phyloP scores from a whole-genome alignment of 2,113 vertebrate genomes.

The Campylomormyrus numenius region DNA sequence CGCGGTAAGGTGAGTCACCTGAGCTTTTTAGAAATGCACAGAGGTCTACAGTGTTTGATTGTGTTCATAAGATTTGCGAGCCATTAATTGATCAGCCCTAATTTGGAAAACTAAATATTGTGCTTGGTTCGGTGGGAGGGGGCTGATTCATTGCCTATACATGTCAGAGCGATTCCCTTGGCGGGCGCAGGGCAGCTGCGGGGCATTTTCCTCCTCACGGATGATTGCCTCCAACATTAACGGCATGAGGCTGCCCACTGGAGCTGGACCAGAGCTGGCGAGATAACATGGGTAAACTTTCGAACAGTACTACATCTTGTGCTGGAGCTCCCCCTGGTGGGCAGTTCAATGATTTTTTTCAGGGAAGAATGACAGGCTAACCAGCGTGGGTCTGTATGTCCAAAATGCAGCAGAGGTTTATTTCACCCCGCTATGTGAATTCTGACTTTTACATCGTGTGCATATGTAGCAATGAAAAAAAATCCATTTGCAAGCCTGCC shows the following conservation, averaged over 20 bases:
- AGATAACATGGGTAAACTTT: background rate
- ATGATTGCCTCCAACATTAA: slow-evolving; percentile 47
- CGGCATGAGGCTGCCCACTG: slow-evolving; percentile 31
- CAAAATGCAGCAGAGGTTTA: background rate
- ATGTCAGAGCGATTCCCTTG: slow-evolving; percentile 22
- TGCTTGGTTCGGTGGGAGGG: slow-evolving; percentile 47
- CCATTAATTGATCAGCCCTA: slow-evolving; percentile 53
- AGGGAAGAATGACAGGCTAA: background rate
- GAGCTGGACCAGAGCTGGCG: slow-evolving; percentile 20
- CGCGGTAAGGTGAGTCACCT: slow-evolving; percentile 31
- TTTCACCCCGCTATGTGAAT: background rate
- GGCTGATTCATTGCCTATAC: slow-evolving; percentile 20
- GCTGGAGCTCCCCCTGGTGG: background rate
- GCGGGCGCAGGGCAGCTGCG: slow-evolving; percentile 2
- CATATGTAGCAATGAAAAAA: background rate
- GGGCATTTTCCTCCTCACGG: slow-evolving; percentile 39
- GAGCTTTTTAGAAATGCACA: slow-evolving; percentile 46
- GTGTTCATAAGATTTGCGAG: slow-evolving; percentile 32
- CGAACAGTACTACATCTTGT: background rate
- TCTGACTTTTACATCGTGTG: background rate
- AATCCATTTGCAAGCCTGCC: background rate
- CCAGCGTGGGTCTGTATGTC: background rate
- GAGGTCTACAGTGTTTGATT: slow-evolving; percentile 48
- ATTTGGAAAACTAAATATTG: slow-evolving; percentile 62
- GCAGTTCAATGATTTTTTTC: background rate